Conservation (phyloP, 2,797 vertebrate genomes). For the Tinamus major region DNA sequence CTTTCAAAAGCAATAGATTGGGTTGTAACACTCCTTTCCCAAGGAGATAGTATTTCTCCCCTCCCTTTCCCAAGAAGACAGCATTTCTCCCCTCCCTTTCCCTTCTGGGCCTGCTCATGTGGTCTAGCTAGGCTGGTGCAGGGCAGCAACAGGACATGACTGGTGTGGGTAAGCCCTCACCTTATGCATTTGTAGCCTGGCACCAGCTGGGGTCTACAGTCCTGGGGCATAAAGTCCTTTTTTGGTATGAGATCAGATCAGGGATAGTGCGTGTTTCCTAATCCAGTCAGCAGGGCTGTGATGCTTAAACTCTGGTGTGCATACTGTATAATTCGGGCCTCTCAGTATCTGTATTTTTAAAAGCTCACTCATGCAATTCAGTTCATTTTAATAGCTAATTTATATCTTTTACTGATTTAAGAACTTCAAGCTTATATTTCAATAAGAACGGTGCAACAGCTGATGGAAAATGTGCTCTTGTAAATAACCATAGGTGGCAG, state of each 20-base stretch:
- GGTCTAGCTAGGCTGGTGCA: accelerated
- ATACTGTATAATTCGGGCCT: background rate
- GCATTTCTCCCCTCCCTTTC: background rate
- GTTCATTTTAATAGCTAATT: slow-evolving; percentile 46
- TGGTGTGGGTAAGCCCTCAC: accelerated
- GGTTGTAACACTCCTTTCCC: background rate
- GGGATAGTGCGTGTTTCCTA: background rate
- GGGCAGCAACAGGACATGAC: background rate
- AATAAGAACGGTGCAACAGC: accelerated
- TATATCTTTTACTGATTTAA: slow-evolving; percentile 17
- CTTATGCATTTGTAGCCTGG: background rate
- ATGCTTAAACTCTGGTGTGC: background rate
- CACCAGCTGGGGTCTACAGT: background rate
- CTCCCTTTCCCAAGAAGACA: background rate
- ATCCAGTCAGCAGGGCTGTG: background rate
- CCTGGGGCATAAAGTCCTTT: background rate
- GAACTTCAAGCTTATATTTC: slow-evolving; percentile 25
- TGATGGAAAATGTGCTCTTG: slow-evolving; percentile 9
- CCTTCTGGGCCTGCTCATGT: background rate
- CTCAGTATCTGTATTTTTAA: background rate
- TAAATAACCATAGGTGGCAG: slow-evolving; percentile 32
- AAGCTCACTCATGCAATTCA: background rate
- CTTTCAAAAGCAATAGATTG: background rate
- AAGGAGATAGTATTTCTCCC: background rate
- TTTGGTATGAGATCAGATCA: background rate